Conservation (phyloP, 2,888 invertebrate genomes). For the Drosophila helvetica region DNA sequence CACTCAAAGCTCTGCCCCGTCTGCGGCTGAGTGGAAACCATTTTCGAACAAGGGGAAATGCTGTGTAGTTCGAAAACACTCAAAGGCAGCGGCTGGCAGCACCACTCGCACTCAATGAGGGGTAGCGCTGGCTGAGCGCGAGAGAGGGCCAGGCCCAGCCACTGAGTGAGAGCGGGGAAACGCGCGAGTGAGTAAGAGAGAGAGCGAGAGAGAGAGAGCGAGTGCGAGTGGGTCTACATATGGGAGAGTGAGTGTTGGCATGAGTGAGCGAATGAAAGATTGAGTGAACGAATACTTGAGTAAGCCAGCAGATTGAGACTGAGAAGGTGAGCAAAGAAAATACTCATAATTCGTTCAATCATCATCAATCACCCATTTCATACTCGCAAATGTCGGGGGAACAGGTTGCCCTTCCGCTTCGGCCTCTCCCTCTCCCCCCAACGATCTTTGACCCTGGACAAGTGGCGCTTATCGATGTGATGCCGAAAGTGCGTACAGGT, state of each 20-base stretch:
- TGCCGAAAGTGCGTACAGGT: slow-evolving; percentile 37
- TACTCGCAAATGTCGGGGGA: not conserved
- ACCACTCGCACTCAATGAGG: slow-evolving; percentile 53
- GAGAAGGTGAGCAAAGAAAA: not conserved
- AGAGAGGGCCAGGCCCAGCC: not conserved
- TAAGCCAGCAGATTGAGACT: not conserved
- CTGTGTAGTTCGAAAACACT: slow-evolving; percentile 20
- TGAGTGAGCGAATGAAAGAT: not conserved
- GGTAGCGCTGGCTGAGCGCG: slow-evolving; percentile 29
- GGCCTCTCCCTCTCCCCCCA: not conserved
- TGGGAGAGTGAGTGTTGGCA: too few species aligned
- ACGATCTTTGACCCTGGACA: slow-evolving; percentile 36
- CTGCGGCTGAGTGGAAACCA: slow-evolving; percentile 12
- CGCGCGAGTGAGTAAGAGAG: not conserved
- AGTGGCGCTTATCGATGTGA: slow-evolving; percentile 47
- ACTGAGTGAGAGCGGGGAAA: slow-evolving; percentile 9
- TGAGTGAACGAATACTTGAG: not conserved
- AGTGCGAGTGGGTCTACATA: too few species aligned
- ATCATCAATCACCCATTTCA: not conserved
- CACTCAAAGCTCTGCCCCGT: slow-evolving; percentile 25
- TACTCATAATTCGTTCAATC: too few species aligned
- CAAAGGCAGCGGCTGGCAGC: not conserved
- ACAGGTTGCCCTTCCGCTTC: not conserved
- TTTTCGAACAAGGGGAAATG: slow-evolving; percentile 42
- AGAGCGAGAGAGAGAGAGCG: not conserved